Evolutionary conservation across 2,797 vertebrate genomes (phyloP).

Genomic region (Centropyge bicolor): DNA sequence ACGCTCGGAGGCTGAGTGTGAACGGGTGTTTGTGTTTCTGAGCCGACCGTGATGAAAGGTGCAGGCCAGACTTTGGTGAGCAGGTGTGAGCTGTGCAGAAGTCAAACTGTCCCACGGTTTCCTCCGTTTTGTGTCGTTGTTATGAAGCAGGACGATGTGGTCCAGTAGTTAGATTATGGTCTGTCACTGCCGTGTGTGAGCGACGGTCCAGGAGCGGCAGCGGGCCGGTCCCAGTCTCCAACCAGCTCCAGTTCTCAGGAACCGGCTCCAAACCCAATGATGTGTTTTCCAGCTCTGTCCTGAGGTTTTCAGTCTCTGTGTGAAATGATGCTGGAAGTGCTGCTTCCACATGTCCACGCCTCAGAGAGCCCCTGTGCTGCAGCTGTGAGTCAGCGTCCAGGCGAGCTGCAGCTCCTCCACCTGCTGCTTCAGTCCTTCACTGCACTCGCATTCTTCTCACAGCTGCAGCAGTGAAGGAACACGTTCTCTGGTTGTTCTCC

Average conservation of each 20-base stretch:
- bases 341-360: neutral
- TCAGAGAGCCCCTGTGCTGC: slow-evolving; percentile 10
- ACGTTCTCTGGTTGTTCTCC: no score
- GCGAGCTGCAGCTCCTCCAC: neutral
- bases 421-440: neutral
- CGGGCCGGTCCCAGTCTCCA: slow-evolving; percentile 33
- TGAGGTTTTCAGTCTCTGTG: neutral
- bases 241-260: neutral
- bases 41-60: slow-evolving; percentile 3
- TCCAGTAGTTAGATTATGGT: slow-evolving; percentile 48
- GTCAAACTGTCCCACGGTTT: slow-evolving; percentile 14
- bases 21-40: slow-evolving; percentile 10
- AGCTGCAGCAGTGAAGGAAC: no score
- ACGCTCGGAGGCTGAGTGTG: slow-evolving; percentile 10
- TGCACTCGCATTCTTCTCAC: no score
- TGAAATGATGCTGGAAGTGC: neutral
- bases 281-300: slow-evolving; percentile 32
- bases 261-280: slow-evolving; percentile 9
- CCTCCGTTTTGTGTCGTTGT: slow-evolving; percentile 31
- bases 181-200: slow-evolving; percentile 31
- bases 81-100: slow-evolving; percentile 13
- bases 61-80: neutral
- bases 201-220: slow-evolving; percentile 5
- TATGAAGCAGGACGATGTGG: slow-evolving; percentile 39
- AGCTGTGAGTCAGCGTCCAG: slow-evolving; percentile 5